Percentiles rank a stretch among this genome's conserved stretches.
Evolutionary conservation across 1,140 invertebrate genomes (phyloP).

Genomic region (Cydia strobilella): DNA sequence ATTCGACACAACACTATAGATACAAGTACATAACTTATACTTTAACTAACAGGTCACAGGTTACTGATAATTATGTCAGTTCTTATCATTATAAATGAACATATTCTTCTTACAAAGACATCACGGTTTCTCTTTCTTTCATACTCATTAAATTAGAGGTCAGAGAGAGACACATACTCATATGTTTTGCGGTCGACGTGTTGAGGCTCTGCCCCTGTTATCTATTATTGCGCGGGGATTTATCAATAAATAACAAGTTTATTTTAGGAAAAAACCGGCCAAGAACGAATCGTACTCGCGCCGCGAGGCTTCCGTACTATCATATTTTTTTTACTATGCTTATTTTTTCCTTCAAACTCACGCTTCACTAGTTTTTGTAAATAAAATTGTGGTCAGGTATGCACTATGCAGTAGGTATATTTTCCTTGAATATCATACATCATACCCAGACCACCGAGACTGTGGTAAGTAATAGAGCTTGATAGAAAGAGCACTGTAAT

Average conservation of each 20-base stretch:
- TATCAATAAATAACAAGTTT: constrained; percentile 9
- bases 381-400: too few species aligned
- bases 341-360: too few species aligned
- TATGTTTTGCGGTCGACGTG: not conserved
- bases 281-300: not conserved
- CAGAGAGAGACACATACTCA: not conserved
- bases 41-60: constrained; percentile 5
- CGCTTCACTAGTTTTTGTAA: too few species aligned
- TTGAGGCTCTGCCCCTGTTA: not conserved
- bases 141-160: not conserved
- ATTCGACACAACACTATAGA: constrained; percentile 16
- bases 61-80: constrained; percentile 17
- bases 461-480: too few species aligned
- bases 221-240: constrained; percentile 1
- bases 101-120: not conserved
- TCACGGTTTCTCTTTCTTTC: constrained; percentile 1
- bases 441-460: too few species aligned
- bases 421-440: too few species aligned
- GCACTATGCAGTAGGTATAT: too few species aligned
- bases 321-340: too few species aligned
- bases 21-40: not conserved
- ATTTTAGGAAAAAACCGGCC: not conserved
- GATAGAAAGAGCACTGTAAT: too few species aligned
- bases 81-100: not conserved
- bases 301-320: too few species aligned